Evolutionary conservation across 2,888 invertebrate genomes (phyloP).

Genomic region (Tridacna gigas): DNA sequence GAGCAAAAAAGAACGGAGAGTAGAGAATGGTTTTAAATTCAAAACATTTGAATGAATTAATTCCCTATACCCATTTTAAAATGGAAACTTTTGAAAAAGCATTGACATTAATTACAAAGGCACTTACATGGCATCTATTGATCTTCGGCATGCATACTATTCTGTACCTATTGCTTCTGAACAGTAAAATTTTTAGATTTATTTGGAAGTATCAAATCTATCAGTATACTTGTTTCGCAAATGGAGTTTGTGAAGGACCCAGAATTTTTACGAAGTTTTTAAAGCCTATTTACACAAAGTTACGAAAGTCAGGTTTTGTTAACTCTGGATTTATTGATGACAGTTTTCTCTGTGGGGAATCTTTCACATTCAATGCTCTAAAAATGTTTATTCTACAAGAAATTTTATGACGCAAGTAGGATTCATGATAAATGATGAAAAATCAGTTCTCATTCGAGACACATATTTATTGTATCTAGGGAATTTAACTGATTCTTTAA

Average conservation of each 20-base stretch:
- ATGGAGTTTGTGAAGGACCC: not conserved
- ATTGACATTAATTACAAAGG: conserved; percentile 2
- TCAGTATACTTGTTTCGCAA: not conserved
- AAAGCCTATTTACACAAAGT: conserved; percentile 2
- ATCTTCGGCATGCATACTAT: conserved; percentile 24
- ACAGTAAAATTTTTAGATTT: not conserved
- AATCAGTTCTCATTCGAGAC: not conserved
- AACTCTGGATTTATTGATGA: conserved; percentile 9
- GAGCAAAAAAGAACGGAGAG: not conserved
- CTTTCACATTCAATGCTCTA: not conserved
- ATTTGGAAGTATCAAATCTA: not conserved
- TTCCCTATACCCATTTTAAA: conserved; percentile 21
- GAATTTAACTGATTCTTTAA: conserved; percentile 22
- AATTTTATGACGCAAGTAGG: not conserved
- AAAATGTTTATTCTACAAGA: not conserved
- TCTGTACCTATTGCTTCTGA: not conserved
- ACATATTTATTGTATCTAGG: not conserved
- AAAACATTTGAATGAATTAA: conserved; percentile 25
- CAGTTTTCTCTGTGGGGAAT: not conserved
- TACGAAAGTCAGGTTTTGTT: not conserved
- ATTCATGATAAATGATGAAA: conserved; percentile 8
- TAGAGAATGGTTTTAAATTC: conserved; percentile 32
- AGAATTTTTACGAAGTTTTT: conserved; percentile 15
- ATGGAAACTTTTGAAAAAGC: conserved; percentile 25
- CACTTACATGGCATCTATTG: conserved; percentile 1